Evolutionary conservation across 2,888 invertebrate genomes (phyloP), one percentile per base, ranked within the genome.

Genomic region (Agrochola circellaris): DNA sequence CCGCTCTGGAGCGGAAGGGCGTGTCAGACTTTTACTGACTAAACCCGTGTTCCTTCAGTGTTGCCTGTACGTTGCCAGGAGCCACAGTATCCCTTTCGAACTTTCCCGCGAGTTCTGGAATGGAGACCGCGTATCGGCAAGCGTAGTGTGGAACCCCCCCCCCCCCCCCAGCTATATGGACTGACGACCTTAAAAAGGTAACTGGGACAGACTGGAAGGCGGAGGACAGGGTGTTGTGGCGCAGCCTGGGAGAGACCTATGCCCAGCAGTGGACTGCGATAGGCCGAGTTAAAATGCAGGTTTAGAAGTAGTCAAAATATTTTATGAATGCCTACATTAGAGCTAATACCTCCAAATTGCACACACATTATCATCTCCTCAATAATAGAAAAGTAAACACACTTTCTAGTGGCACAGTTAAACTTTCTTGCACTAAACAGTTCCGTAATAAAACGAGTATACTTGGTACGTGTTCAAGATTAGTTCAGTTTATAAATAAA

Each of bases 381-480:
- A 58, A 67, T 68, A 84, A 68, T 38, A 81, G 26, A 48, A 81
- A 70, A 74, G 54, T 68, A 73, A 80, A 77, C 61, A 45, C 34
- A 73, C 83, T 84, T 83, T 83, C 84, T 82, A 83, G 42, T 38
- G 82, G 58, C 84, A 77, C 73, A 60, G 70, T 51, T 45, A 58
- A 77, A 84, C 77, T 82, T 84, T 84, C 82, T 82, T 82, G 69
- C 66, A 84, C 60, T 66, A 77, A 48, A 69, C 23, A 54, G 51
- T 83, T 79, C 80, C 72, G 72, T 56, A 66, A 82, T 67, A 77
- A 71, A n/a, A n/a, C n/a, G n/a, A n/a, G n/a, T 56, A 61, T 60
- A 42, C 79, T 70, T 68, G 54, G 74, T 84, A 78, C 85, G 82
- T 84, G 83, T 70, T 82, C 72, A 82, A 82, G 62, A 84, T 84